Base-by-base conservation (phyloP, 2,113 vertebrate genomes). In the Jacana jacana region DNA sequence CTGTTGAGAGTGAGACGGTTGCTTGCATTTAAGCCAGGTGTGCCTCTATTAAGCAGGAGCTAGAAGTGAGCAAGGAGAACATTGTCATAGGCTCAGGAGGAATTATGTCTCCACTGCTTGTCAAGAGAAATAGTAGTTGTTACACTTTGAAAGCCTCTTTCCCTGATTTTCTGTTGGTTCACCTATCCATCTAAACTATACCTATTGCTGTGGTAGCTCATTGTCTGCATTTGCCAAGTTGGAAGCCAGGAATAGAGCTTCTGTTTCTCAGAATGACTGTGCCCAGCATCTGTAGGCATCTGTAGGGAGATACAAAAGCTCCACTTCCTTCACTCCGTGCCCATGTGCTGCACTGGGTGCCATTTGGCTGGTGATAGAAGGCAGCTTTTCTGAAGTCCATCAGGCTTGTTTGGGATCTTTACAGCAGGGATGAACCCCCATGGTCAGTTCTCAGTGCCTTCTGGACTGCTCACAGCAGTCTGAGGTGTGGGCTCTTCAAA, bases 361-460 rank as follows among this genome's bases (percentile, higher is more conserved):
- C 7, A 1, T 91, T 73, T 82, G 60, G 23, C n/a, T 78, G 33
- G n/a, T 75, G 40, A 46, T 37, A 30, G 8, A 25, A 31, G 16
- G 14, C 37, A 66, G 40, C 51, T n/a, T 81, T 81, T 68, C 48
- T 54, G 52, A 88, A 58, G n/a, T 66, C 46, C 33, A 4, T 55
- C 2, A 2, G 23, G 33, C 31, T 51, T 73, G 6, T 69, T 44
- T 39, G 51, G 30, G 63, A 70, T 37, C 22, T 68, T 58, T 17
- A 20, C 35, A 66, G 40, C 0, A 0, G 19, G 9, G 10, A 16
- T 48, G 37, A 48, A 31, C 3, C 30, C 42, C 52, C 17, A 6
- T 33, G 25, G 22, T 60, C 58, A 31, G 24, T 78, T 93, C 61
- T 65, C 4, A 5, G 17, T 57, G 58, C 46, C 54, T 78, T 77